A percentile compares a stretch with the other conserved stretches of the same genome.
phyloP scores from a whole-genome alignment of 2,113 vertebrate genomes.

The Malurus elegans region DNA sequence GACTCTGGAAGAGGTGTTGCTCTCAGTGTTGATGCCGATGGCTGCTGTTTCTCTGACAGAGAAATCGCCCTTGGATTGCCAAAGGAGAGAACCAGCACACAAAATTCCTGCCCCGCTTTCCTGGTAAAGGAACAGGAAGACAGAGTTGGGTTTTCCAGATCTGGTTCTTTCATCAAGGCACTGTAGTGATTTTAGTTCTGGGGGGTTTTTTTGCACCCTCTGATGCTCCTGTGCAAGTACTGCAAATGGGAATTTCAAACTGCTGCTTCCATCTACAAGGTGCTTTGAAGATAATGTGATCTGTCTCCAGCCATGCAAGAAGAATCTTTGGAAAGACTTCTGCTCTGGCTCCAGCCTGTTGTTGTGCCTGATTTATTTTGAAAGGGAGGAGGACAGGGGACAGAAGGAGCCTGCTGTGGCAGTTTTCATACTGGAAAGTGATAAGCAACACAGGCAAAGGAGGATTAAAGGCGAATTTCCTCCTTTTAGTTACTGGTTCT shows the following conservation, averaged over 20 bases:
- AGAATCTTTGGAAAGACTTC: neutral
- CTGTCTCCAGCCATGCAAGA: neutral
- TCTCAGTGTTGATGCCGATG: neutral
- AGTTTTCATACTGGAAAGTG: neutral
- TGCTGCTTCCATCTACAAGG: neutral
- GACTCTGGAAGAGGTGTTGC: neutral
- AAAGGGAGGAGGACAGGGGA: neutral
- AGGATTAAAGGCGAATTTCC: neutral
- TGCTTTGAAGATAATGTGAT: neutral
- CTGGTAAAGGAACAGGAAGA: fast-evolving
- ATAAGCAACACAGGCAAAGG: neutral
- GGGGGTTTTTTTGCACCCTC: fast-evolving
- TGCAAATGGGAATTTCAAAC: neutral
- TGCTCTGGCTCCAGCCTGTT: neutral
- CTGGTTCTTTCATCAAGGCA: neutral
- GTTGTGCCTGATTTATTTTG: neutral
- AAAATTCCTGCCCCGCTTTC: neutral
- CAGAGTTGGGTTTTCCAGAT: neutral
- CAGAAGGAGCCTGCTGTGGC: neutral
- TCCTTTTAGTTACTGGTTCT: conserved; percentile 7
- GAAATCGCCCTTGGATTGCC: neutral
- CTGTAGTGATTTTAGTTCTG: neutral
- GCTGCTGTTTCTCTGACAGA: neutral
- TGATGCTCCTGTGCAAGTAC: neutral
- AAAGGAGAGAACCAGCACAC: neutral